Percentiles rank a stretch among this genome's conserved stretches.
phyloP scores from a whole-genome alignment of 2,797 vertebrate genomes.

The Kryptopterus vitreolus region DNA sequence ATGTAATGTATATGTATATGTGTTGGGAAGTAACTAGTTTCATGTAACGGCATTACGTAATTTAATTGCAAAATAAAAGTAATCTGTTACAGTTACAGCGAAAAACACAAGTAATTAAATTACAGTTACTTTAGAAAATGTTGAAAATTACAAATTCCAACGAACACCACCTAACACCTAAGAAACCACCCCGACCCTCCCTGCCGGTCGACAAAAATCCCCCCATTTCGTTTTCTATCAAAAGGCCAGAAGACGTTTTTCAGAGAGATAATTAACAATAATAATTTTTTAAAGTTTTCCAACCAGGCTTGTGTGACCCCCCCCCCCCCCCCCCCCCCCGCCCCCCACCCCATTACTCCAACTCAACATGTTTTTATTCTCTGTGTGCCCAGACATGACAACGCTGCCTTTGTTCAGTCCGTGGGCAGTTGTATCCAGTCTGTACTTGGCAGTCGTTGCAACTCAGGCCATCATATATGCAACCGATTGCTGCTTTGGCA shows the following conservation, averaged over 20 bases:
- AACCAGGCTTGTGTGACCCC: slow-evolving; percentile 33
- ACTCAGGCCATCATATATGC: slow-evolving; percentile 56
- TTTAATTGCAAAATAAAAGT: too few relatives aligned
- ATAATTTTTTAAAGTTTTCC: slow-evolving; percentile 8
- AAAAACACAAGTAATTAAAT: too few relatives aligned
- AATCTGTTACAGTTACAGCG: too few relatives aligned
- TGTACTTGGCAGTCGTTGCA: slow-evolving; percentile 57
- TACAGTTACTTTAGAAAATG: too few relatives aligned
- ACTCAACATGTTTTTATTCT: slow-evolving; percentile 59
- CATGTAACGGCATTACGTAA: too few relatives aligned
- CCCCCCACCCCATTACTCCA: slow-evolving; percentile 53
- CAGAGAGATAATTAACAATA: background rate
- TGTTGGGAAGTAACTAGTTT: too few relatives aligned
- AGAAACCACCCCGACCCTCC: too few relatives aligned
- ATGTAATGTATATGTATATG: too few relatives aligned
- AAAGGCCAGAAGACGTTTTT: slow-evolving; percentile 2
- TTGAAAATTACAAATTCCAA: too few relatives aligned
- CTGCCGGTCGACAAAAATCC: too few relatives aligned
- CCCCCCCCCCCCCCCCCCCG: slow-evolving; percentile 57
- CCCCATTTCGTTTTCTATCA: background rate
- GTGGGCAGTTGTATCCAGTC: slow-evolving; percentile 69
- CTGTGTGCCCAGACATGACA: slow-evolving; percentile 62
- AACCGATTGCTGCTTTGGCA: slow-evolving; percentile 21
- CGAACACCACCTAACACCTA: too few relatives aligned
- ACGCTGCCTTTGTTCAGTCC: slow-evolving; percentile 70